phyloP scores from a whole-genome alignment of 2,888 invertebrate species.

The Marasmarcha lunaedactyla region DNA sequence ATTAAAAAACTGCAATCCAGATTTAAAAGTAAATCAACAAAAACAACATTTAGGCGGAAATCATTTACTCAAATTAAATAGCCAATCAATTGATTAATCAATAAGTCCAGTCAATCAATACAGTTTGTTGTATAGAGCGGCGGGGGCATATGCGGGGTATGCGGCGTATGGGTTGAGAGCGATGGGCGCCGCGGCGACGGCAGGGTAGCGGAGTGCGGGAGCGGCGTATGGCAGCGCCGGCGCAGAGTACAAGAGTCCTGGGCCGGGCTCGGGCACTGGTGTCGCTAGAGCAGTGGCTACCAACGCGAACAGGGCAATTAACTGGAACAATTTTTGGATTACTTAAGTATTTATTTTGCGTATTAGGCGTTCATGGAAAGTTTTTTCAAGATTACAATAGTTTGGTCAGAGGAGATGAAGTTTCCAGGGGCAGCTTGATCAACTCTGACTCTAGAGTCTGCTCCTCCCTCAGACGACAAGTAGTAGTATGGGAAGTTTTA shows the following conservation, averaged over 20 bases:
- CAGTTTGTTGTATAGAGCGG: not conserved
- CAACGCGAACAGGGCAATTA: conserved; percentile 25
- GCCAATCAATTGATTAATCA: too few relatives aligned
- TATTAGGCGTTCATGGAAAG: too few relatives aligned
- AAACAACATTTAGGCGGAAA: too few relatives aligned
- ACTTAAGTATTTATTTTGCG: not conserved
- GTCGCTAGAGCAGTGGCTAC: conserved; percentile 31
- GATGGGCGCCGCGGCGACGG: conserved; percentile 18
- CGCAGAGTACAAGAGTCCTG: conserved; percentile 11
- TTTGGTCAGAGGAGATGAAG: too few relatives aligned
- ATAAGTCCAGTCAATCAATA: not conserved
- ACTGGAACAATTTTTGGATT: conserved; percentile 24
- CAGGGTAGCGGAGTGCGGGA: conserved; percentile 20
- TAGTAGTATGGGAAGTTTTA: too few relatives aligned
- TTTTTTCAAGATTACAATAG: too few relatives aligned
- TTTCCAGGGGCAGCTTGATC: too few relatives aligned
- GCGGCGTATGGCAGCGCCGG: conserved; percentile 18
- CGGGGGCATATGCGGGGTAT: not conserved
- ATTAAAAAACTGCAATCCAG: too few relatives aligned
- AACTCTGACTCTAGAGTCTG: too few relatives aligned
- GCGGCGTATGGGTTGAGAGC: conserved; percentile 14
- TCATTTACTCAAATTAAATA: too few relatives aligned
- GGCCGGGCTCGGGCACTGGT: conserved; percentile 20
- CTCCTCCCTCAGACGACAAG: too few relatives aligned
- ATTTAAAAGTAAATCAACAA: too few relatives aligned